Percentiles rank a stretch among this genome's conserved stretches.
Evolutionary conservation across 1,140 invertebrate genomes (phyloP).

Genomic region (Meloidogyne chitwoodi): DNA sequence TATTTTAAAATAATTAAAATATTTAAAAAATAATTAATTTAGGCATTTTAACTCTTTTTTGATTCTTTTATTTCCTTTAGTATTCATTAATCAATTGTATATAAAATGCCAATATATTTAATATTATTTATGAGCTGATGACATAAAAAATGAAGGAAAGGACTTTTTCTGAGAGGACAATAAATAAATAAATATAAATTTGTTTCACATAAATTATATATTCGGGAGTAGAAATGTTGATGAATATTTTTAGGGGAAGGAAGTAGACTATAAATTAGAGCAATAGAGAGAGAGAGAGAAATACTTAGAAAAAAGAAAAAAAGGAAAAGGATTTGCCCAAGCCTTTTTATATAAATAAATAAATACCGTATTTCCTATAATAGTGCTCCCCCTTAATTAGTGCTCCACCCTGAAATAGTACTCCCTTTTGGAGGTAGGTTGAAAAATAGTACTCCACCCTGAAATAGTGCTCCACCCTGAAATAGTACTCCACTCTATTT

Average conservation of each 20-base stretch:
- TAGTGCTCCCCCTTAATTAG: too few relatives aligned
- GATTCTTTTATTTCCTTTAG: neutral
- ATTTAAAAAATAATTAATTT: neutral
- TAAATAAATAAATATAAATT: neutral
- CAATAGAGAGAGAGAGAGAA: neutral
- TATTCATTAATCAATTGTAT: neutral
- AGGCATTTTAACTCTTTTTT: neutral
- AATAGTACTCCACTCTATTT: too few relatives aligned
- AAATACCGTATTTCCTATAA: too few relatives aligned
- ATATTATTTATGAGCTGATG: neutral
- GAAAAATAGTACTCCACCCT: too few relatives aligned
- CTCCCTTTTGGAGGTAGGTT: too few relatives aligned
- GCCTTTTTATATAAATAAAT: neutral
- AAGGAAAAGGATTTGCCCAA: neutral
- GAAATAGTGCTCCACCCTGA: too few relatives aligned
- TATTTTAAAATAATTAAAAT: too few relatives aligned
- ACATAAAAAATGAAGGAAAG: neutral
- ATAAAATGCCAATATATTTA: neutral
- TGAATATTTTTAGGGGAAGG: neutral
- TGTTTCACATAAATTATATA: constrained; percentile 8
- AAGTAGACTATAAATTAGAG: neutral
- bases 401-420: too few relatives aligned
- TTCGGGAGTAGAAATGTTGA: neutral
- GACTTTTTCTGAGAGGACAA: neutral
- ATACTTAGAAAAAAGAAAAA: neutral